A percentile compares a stretch with the other conserved stretches of the same genome.
These are phyloP conservation scores for Automeris io DNA, from an alignment of 2,888 invertebrate genomes.

Conservation along the genomic window DNA sequence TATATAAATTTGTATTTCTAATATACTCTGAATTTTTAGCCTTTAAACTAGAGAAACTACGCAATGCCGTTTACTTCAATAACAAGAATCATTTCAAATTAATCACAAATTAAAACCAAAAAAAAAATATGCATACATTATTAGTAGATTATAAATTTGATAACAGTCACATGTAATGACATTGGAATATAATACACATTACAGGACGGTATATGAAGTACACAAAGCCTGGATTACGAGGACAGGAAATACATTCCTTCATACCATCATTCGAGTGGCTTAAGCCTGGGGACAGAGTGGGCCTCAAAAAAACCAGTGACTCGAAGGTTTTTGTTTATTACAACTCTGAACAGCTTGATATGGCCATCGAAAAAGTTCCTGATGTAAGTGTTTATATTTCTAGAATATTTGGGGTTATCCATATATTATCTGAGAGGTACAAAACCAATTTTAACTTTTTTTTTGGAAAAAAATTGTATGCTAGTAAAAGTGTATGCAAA, in stretches of 20 bases:
- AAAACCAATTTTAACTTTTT: neutral
- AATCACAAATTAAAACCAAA: no score
- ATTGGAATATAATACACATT: conserved; percentile 9
- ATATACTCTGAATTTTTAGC: no score
- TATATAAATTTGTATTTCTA: no score
- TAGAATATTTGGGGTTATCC: neutral
- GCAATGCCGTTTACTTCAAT: no score
- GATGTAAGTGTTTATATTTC: conserved; percentile 73
- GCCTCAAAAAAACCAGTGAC: conserved; percentile 83
- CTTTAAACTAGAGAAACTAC: no score
- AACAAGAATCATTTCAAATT: no score
- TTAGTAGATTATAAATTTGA: no score
- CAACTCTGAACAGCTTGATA: conserved; percentile 89
- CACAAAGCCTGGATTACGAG: conserved; percentile 31
- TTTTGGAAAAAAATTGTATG: neutral
- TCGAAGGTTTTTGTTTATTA: conserved; percentile 84
- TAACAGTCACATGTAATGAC: no score
- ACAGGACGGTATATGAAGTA: conserved; percentile 53
- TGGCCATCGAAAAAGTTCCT: conserved; percentile 85
- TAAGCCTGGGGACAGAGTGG: conserved; percentile 86
- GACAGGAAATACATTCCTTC: conserved; percentile 39
- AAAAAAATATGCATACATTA: no score
- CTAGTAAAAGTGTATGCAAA: no score
- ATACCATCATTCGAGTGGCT: conserved; percentile 86
- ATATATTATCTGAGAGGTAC: neutral